These are phyloP conservation scores for Conchocele bisecta DNA, from an alignment of 2,888 invertebrate genomes.

Conservation along the genomic window DNA sequence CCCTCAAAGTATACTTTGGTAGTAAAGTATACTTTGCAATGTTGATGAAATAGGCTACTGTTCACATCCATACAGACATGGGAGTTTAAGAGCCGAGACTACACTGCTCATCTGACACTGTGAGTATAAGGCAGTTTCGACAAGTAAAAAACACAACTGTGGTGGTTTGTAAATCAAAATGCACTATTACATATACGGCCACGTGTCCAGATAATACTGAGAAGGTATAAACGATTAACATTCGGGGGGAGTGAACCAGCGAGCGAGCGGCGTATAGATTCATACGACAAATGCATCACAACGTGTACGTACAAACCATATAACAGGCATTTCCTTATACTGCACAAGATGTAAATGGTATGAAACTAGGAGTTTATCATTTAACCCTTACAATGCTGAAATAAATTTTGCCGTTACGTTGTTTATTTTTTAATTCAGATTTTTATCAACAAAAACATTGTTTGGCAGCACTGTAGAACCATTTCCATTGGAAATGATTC, in stretches of 20 bases:
- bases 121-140: constrained; percentile 58
- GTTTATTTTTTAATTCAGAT: too few species aligned
- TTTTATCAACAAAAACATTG: too few species aligned
- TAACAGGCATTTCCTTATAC: constrained; percentile 81
- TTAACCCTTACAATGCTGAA: too few species aligned
- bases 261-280: constrained; percentile 59
- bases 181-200: constrained; percentile 60
- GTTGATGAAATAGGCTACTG: too few species aligned
- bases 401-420: too few species aligned
- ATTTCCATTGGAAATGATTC: too few species aligned
- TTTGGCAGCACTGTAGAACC: too few species aligned
- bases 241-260: constrained; percentile 52
- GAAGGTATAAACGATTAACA: constrained; percentile 55
- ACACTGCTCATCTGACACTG: too few species aligned
- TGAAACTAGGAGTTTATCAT: constrained; percentile 72
- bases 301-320: constrained; percentile 59
- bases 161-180: constrained; percentile 61
- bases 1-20: too few species aligned
- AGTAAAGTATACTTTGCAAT: too few species aligned
- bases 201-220: constrained; percentile 58
- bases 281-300: constrained; percentile 64
- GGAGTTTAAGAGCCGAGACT: too few species aligned
- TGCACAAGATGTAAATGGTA: constrained; percentile 70
- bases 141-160: constrained; percentile 54
- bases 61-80: too few species aligned